Base-by-base conservation (phyloP, 1,140 invertebrate genomes). In the Andricus grossulariae region DNA sequence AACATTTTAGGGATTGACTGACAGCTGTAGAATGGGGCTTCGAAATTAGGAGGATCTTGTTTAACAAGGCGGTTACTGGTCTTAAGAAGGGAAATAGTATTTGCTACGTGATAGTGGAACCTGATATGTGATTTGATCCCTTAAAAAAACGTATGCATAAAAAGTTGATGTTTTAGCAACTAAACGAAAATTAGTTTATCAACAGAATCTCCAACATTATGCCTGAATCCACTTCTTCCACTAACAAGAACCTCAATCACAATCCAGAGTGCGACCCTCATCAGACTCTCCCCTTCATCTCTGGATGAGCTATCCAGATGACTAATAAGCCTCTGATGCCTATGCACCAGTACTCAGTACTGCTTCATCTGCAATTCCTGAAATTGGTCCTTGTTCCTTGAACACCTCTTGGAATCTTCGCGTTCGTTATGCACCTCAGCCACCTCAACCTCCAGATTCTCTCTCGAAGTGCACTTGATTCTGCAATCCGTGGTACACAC, bases 381-480 rank as follows among this genome's bases (percentile, higher is more conserved):
- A 39, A 66, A 66, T 66, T 66, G 60, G 60, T 32, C 32, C 60
- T 66, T 66, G 60, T 66, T 66, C 6, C 60, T 66, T 32, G 60
- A 66, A 66, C 60, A 66, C 60, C 60, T 66, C 60, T 66, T 76
- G 18, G 74, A 74, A 57, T 55, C 52, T 60, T 45, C 49, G 50
- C 32, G 57, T 55, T 49, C 50, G 54, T 39, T 72, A 54, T 51
- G 75, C 54, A 77, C 75, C 66, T 51, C 52, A 50, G 52, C 78
- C 19, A 60, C 19, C 66, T 21, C 55, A 70, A 57, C 52, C 71
- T 54, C 76, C 74, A 74, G 25, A 21, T 19, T 45, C 71, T 76
- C 77, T 73, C 80, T 84, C 80, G 71, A 82, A 88, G 85, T 82
- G 83, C 83, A 80, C 87, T 90, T 89, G 88, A 90, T 90, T 88